Evolutionary conservation across 2,888 invertebrate genomes (phyloP).

Genomic region (Amblyteles armatorius): DNA sequence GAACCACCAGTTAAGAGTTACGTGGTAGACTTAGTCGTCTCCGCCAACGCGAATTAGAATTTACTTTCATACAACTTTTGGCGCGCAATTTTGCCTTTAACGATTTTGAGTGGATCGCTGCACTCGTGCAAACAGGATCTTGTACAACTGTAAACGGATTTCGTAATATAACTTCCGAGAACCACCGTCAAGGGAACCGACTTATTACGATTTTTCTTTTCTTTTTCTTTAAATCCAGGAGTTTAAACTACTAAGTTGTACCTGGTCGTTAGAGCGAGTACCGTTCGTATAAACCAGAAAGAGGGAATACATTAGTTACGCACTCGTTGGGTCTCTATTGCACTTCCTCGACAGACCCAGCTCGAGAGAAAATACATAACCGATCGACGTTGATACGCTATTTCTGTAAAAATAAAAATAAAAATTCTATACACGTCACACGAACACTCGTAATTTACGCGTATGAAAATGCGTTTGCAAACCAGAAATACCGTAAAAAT

Average conservation of each 20-base stretch:
- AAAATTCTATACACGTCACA: background rate
- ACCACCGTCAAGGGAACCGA: slow-evolving; percentile 20
- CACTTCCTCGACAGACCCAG: slow-evolving; percentile 45
- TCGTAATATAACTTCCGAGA: slow-evolving; percentile 59
- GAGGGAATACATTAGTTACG: slow-evolving; percentile 64
- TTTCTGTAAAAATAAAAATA: background rate
- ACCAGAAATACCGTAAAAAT: slow-evolving; percentile 12
- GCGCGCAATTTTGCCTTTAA: slow-evolving; percentile 9
- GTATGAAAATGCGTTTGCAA: background rate
- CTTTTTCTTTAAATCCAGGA: slow-evolving; percentile 41
- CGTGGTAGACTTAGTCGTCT: background rate
- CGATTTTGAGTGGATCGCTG: slow-evolving; percentile 5
- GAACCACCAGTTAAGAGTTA: background rate
- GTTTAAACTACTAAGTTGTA: slow-evolving; percentile 3
- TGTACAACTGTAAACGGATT: slow-evolving; percentile 50
- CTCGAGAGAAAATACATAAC: slow-evolving; percentile 9
- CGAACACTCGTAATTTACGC: background rate
- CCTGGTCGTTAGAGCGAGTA: slow-evolving; percentile 41
- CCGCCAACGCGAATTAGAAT: background rate
- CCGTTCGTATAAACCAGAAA: slow-evolving; percentile 46
- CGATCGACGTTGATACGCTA: slow-evolving; percentile 14
- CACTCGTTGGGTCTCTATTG: slow-evolving; percentile 27
- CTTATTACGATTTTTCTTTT: slow-evolving; percentile 31
- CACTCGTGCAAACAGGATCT: slow-evolving; percentile 52
- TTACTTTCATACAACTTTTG: slow-evolving; percentile 3